A percentile compares a stretch with the other conserved stretches of the same genome.
Evolutionary conservation across 2,113 vertebrate species (phyloP).

Genomic region (Parotia lawesii): DNA sequence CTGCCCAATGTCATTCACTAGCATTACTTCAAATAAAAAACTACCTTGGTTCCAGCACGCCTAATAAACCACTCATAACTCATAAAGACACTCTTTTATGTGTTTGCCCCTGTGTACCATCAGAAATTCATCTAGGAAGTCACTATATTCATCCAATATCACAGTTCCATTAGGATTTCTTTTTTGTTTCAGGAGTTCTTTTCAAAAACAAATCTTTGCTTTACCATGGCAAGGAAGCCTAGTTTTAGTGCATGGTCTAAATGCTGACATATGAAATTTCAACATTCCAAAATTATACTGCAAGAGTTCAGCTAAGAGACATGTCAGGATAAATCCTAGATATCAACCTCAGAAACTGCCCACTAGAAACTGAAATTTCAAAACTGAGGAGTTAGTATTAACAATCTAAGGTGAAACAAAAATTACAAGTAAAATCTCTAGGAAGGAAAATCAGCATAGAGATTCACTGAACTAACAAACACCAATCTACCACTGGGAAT

Average conservation of each 20-base stretch:
- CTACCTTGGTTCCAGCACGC: not conserved
- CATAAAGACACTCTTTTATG: not conserved
- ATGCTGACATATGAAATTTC: not conserved
- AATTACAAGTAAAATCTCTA: not conserved
- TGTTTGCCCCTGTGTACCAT: not conserved
- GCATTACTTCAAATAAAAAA: not conserved
- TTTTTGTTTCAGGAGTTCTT: not conserved
- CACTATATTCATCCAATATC: not conserved
- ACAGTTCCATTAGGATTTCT: not conserved
- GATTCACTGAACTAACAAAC: not conserved
- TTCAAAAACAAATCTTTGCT: not conserved
- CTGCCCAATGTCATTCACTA: not conserved
- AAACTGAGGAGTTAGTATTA: not conserved
- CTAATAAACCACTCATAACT: not conserved
- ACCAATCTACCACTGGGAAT: not conserved
- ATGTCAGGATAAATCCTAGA: not conserved
- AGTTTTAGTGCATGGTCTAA: not conserved
- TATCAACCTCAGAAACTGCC: not conserved
- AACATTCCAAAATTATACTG: not conserved
- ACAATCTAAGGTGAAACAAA: not conserved
- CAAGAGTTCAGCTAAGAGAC: not conserved
- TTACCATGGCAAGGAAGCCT: not conserved
- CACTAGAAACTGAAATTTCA: not conserved
- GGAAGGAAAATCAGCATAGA: not conserved
- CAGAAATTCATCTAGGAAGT: not conserved